Percentiles rank a stretch among this genome's conserved stretches.
Evolutionary conservation across 1,140 invertebrate species (phyloP).

Genomic region (Manduca sexta): DNA sequence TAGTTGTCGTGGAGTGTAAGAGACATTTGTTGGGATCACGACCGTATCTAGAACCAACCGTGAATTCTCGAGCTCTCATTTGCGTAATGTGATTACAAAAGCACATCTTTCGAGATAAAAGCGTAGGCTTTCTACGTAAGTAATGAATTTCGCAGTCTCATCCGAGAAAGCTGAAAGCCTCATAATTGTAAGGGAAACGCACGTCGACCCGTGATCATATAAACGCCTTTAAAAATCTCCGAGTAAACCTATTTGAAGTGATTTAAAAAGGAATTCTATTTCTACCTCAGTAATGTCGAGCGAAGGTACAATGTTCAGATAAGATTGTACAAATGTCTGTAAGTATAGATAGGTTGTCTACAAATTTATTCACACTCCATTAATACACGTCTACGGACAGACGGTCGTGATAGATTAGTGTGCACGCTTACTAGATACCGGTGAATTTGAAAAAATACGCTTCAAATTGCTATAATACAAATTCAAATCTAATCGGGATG

Average conservation of each 20-base stretch:
- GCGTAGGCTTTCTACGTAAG: constrained; percentile 60
- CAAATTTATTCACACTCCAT: constrained; percentile 56
- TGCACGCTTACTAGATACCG: not conserved
- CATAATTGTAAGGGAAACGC: constrained; percentile 44
- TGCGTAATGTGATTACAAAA: constrained; percentile 72
- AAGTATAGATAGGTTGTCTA: constrained; percentile 18
- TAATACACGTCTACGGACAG: constrained; percentile 42
- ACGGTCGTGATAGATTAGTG: constrained; percentile 37
- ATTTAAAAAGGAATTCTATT: too few relatives aligned
- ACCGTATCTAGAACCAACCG: constrained; percentile 60
- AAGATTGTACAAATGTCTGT: not conserved
- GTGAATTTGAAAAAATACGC: constrained; percentile 1
- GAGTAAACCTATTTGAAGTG: not conserved
- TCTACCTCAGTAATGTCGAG: not conserved
- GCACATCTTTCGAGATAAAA: constrained; percentile 69
- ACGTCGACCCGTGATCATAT: constrained; percentile 26
- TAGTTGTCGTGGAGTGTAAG: constrained; percentile 46
- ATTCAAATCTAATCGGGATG: too few relatives aligned
- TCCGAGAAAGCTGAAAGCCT: constrained; percentile 37
- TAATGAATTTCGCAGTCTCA: constrained; percentile 62
- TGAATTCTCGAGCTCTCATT: constrained; percentile 67
- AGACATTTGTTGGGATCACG: constrained; percentile 64
- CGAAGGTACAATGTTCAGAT: not conserved
- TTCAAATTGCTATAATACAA: too few relatives aligned
- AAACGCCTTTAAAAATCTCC: constrained; percentile 15